Evolutionary conservation across 2,888 invertebrate species (phyloP).

Genomic region (Apotomis capreana): DNA sequence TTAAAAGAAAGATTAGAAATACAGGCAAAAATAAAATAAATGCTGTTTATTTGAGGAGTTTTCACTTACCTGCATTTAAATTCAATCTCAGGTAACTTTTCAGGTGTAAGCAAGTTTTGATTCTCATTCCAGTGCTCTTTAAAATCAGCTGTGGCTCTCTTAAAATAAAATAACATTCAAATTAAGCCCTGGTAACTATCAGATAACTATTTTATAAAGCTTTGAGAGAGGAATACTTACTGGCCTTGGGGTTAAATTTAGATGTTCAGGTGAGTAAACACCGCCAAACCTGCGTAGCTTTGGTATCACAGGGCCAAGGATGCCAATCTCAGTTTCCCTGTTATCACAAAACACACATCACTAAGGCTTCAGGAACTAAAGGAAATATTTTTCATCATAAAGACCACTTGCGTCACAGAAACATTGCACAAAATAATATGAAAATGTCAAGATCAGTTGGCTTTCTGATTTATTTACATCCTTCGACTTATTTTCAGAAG

Average conservation of each 20-base stretch:
- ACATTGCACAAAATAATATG: constrained; percentile 47
- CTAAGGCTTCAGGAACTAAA: constrained; percentile 34
- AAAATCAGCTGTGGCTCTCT: constrained; percentile 60
- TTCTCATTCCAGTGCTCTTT: constrained; percentile 62
- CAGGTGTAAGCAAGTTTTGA: constrained; percentile 63
- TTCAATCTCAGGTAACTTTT: constrained; percentile 60
- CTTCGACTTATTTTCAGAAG: constrained; percentile 74
- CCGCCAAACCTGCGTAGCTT: constrained; percentile 74
- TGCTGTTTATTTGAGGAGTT: background rate
- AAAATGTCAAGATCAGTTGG: constrained; percentile 60
- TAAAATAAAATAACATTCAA: constrained; percentile 38
- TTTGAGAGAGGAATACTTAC: constrained; percentile 60
- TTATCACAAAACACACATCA: constrained; percentile 48
- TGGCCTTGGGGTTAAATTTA: constrained; percentile 73
- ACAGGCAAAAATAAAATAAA: background rate
- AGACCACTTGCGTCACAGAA: constrained; percentile 39
- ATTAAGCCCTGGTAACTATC: constrained; percentile 14
- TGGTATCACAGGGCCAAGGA: constrained; percentile 68
- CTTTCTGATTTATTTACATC: constrained; percentile 82
- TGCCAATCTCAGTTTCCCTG: constrained; percentile 58
- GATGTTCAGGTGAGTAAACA: constrained; percentile 79
- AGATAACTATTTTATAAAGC: constrained; percentile 17
- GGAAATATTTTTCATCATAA: constrained; percentile 26
- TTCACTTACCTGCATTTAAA: constrained; percentile 69
- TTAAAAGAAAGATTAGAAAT: too few species aligned